Percentiles rank a stretch among this genome's conserved stretches.
Conservation (phyloP, 2,888 invertebrate genomes). For the Drosophila merina region DNA sequence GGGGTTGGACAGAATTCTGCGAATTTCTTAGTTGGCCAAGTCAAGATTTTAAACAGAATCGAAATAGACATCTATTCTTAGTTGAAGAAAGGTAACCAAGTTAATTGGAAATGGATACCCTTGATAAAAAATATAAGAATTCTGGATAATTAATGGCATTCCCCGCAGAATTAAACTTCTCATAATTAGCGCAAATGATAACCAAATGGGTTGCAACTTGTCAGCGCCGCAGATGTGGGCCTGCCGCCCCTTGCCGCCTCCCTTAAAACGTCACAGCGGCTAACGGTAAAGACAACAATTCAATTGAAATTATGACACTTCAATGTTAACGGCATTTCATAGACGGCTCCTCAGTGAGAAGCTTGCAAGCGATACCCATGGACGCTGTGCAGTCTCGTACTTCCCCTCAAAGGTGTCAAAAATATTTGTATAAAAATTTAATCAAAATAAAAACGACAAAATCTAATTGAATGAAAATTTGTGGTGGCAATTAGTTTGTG, state of each 20-base stretch:
- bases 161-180: constrained; percentile 14
- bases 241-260: constrained; percentile 7
- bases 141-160: too few species aligned
- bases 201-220: constrained; percentile 53
- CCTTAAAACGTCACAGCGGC: constrained; percentile 21
- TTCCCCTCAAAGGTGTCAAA: constrained; percentile 38
- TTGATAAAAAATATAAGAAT: too few species aligned
- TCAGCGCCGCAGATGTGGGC: constrained; percentile 37
- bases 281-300: constrained; percentile 75
- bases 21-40: constrained; percentile 1
- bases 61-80: too few species aligned
- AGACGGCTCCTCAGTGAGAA: constrained; percentile 6
- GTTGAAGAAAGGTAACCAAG: too few species aligned
- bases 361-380: neutral
- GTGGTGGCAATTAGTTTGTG: constrained; percentile 66
- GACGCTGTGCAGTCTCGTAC: constrained; percentile 11
- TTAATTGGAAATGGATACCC: too few species aligned
- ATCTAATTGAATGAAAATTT: constrained; percentile 74
- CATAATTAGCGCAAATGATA: constrained; percentile 75
- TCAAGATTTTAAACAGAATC: neutral
- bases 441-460: constrained; percentile 59
- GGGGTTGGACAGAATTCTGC: neutral
- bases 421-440: constrained; percentile 45
- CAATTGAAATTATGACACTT: constrained; percentile 78
- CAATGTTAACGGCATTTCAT: constrained; percentile 72